Conservation (phyloP, 2,797 vertebrate species). For the Cyclura pinguis region DNA sequence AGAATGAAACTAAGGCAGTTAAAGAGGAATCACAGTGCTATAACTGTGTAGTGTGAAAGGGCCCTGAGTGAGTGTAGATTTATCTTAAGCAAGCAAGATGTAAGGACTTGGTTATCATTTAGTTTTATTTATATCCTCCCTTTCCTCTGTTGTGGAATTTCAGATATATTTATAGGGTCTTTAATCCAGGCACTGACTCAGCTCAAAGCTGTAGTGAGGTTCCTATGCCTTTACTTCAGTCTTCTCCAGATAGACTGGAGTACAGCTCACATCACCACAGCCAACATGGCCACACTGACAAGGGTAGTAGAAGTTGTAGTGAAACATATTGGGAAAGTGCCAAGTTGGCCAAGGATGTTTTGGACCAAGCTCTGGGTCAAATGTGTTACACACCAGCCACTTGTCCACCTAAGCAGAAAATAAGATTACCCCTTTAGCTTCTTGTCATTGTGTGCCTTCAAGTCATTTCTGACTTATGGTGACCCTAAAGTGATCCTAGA, state of each 20-base stretch:
- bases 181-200: background rate
- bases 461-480: no score
- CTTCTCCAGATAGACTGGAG: background rate
- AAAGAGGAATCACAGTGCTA: no score
- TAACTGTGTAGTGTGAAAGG: no score
- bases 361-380: background rate
- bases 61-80: no score
- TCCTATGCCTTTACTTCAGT: background rate
- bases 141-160: background rate
- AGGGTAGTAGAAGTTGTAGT: background rate
- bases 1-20: no score
- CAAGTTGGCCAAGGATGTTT: background rate
- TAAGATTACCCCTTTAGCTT: background rate
- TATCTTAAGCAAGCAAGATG: no score
- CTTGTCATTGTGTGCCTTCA: background rate
- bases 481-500: no score
- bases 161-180: background rate
- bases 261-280: background rate
- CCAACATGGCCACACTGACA: background rate
- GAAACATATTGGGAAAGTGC: background rate
- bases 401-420: background rate
- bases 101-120: no score
- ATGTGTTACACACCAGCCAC: background rate
- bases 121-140: background rate
- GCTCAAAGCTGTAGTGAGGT: background rate